phyloP scores from a whole-genome alignment of 2,888 invertebrate species.

The Sturmia bella region DNA sequence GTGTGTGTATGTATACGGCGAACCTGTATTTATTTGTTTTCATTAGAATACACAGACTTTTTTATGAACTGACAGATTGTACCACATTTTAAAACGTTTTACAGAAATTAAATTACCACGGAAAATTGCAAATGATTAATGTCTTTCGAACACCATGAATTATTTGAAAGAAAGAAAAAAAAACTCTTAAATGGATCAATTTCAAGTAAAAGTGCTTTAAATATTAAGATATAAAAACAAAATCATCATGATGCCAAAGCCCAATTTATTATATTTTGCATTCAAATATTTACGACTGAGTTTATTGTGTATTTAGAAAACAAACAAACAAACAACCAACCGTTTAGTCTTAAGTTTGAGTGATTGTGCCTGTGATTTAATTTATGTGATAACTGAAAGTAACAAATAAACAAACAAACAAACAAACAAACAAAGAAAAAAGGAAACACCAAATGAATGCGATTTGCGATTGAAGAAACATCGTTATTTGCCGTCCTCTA shows the following conservation, averaged over 20 bases:
- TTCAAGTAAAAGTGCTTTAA: constrained; percentile 12
- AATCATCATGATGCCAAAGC: constrained; percentile 14
- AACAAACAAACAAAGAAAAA: constrained; percentile 36
- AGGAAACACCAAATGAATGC: constrained; percentile 50
- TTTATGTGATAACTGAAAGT: constrained; percentile 33
- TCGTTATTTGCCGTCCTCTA: constrained; percentile 53
- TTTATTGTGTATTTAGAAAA: constrained; percentile 18
- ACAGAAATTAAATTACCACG: background rate
- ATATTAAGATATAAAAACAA: background rate
- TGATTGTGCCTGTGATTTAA: constrained; percentile 62
- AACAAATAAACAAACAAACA: constrained; percentile 33
- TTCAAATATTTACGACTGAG: constrained; percentile 26
- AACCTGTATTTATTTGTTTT: background rate
- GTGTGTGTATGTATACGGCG: background rate
- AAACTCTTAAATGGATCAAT: constrained; percentile 15
- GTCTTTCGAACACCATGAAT: constrained; percentile 1
- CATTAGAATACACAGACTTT: background rate
- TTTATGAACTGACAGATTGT: constrained; percentile 8
- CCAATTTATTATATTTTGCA: constrained; percentile 46
- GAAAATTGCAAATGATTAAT: background rate
- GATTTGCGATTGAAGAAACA: constrained; percentile 20
- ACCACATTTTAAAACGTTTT: background rate
- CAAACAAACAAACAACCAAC: too few relatives aligned
- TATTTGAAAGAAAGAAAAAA: too few relatives aligned
- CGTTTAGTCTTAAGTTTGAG: constrained; percentile 49